Evolutionary conservation across 2,113 vertebrate genomes (phyloP).

Genomic region (Bettongia penicillata): DNA sequence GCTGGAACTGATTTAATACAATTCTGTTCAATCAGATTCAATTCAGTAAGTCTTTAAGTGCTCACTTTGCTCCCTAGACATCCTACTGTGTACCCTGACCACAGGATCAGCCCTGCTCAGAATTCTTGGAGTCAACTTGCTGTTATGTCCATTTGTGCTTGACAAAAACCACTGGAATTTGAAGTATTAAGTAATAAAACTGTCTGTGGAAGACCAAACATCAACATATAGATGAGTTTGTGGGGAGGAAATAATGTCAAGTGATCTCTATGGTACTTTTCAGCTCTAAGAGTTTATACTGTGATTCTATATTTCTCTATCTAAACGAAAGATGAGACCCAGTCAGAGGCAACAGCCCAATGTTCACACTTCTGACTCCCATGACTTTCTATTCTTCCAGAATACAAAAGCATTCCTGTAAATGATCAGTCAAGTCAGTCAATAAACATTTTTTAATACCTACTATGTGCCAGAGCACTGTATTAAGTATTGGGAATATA

Average conservation of each 20-base stretch:
- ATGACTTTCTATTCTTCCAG: conserved; percentile 69
- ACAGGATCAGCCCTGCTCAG: not conserved
- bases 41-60: conserved; percentile 10
- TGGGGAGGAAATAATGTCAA: conserved; percentile 55
- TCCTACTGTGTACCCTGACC: not conserved
- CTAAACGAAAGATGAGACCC: conserved; percentile 75
- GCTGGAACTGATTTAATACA: not conserved
- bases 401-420: conserved; percentile 61
- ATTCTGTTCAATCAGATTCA: conserved; percentile 18
- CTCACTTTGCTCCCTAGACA: not conserved
- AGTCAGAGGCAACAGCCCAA: conserved; percentile 66
- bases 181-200: conserved; percentile 51
- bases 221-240: conserved; percentile 58
- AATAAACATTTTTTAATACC: not conserved
- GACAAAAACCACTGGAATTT: conserved; percentile 33
- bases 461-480: not conserved
- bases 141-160: conserved; percentile 1
- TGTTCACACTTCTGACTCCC: conserved; percentile 62
- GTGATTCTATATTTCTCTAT: conserved; percentile 24
- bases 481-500: not conserved
- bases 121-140: conserved; percentile 16
- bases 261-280: not conserved
- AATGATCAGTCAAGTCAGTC: not conserved
- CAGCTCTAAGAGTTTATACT: not conserved
- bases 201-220: conserved; percentile 38